phyloP scores from a whole-genome alignment of 2,113 vertebrate genomes.

The Nothobranchius furzeri region DNA sequence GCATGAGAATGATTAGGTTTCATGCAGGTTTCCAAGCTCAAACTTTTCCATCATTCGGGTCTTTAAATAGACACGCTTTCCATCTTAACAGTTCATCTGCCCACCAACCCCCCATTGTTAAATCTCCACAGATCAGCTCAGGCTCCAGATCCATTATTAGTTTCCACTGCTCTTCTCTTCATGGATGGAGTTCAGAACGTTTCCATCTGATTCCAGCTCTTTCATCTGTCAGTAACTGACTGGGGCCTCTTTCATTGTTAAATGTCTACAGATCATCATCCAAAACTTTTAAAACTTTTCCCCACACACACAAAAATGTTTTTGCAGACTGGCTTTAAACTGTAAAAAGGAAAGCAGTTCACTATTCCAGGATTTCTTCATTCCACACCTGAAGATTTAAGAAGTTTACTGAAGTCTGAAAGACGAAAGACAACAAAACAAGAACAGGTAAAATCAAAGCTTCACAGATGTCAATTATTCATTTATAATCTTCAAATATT shows the following conservation, averaged over 20 bases:
- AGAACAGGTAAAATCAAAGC: no score
- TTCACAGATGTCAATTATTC: no score
- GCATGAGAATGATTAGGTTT: slow-evolving; percentile 57
- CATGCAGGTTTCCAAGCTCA: slow-evolving; percentile 64
- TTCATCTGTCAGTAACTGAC: slow-evolving; percentile 54
- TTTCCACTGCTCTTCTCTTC: slow-evolving; percentile 62
- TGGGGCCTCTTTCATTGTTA: slow-evolving; percentile 48
- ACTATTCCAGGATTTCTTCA: neutral
- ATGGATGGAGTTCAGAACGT: slow-evolving; percentile 44
- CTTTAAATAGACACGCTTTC: slow-evolving; percentile 76
- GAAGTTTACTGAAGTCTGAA: no score
- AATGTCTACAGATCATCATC: slow-evolving; percentile 50
- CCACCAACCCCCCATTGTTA: slow-evolving; percentile 66
- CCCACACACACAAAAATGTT: slow-evolving; percentile 28
- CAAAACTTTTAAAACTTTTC: slow-evolving; percentile 29
- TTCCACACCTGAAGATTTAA: no score
- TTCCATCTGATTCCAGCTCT: slow-evolving; percentile 48
- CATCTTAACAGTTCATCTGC: slow-evolving; percentile 73
- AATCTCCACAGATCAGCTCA: slow-evolving; percentile 62
- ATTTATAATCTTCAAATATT: no score
- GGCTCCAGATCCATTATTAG: slow-evolving; percentile 57
- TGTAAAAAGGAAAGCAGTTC: slow-evolving; percentile 25
- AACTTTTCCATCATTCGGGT: slow-evolving; percentile 59
- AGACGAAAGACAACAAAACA: no score
- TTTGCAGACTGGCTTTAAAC: slow-evolving; percentile 49